These are phyloP conservation scores for Drosophila triauraria DNA, from an alignment of 1,140 invertebrate species.

Conservation along the genomic window DNA sequence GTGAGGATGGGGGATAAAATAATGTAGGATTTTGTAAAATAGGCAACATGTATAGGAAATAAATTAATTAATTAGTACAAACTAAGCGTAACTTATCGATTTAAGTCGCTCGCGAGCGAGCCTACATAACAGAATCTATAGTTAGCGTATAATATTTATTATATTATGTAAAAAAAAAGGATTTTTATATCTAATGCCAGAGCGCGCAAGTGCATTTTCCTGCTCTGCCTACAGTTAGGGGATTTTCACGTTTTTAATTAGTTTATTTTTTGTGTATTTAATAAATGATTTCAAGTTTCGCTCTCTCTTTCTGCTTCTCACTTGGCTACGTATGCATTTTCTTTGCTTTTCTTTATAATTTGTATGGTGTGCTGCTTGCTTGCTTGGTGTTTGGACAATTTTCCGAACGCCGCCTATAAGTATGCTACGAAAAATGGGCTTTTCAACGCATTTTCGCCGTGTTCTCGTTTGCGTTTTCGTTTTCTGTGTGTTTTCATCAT, in stretches of 20 bases:
- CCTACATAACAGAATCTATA: constrained; percentile 53
- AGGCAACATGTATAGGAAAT: constrained; percentile 59
- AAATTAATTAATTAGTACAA: constrained; percentile 77
- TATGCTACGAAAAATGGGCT: constrained; percentile 48
- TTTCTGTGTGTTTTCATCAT: constrained; percentile 14
- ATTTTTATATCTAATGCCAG: constrained; percentile 46
- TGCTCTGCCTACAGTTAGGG: constrained; percentile 25
- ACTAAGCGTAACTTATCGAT: constrained; percentile 60
- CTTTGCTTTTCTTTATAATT: constrained; percentile 8
- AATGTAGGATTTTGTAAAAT: constrained; percentile 29
- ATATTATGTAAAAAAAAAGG: constrained; percentile 39
- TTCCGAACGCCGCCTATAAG: constrained; percentile 37
- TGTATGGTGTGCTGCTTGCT: constrained; percentile 18
- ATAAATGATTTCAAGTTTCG: constrained; percentile 39
- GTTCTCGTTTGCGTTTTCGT: constrained; percentile 29
- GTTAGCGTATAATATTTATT: constrained; percentile 39
- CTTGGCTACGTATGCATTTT: constrained; percentile 46
- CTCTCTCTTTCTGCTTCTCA: constrained; percentile 11
- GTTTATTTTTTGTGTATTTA: constrained; percentile 13
- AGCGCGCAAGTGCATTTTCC: constrained; percentile 42
- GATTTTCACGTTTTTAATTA: constrained; percentile 19
- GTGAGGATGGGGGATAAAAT: constrained; percentile 8
- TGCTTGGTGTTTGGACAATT: constrained; percentile 35
- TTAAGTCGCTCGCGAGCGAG: constrained; percentile 19
- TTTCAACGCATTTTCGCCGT: constrained; percentile 15